Conservation (phyloP, 2,113 vertebrate genomes). For the Cygnus atratus region DNA sequence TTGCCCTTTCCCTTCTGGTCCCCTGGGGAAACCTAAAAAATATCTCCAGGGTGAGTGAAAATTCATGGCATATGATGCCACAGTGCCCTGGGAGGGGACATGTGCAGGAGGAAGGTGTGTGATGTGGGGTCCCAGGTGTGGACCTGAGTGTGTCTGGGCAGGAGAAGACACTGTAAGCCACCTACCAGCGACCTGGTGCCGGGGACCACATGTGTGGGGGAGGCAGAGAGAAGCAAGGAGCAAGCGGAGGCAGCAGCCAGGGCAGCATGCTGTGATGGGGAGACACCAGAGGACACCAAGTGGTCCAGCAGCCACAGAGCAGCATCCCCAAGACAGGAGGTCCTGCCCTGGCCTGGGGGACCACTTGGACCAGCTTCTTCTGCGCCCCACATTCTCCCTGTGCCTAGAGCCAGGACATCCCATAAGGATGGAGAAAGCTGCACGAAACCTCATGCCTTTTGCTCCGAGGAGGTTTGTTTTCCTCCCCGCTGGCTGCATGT, state of each 20-base stretch:
- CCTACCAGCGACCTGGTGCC: accelerated
- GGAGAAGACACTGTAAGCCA: accelerated
- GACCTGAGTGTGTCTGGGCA: background rate
- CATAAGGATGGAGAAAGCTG: background rate
- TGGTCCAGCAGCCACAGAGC: background rate
- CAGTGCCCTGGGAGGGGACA: background rate
- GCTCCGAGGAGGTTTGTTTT: background rate
- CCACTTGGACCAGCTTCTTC: background rate
- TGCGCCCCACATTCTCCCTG: background rate
- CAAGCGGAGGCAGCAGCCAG: background rate
- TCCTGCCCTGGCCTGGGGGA: background rate
- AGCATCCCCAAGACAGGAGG: background rate
- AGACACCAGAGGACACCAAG: background rate
- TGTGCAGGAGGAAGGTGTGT: accelerated
- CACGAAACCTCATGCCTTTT: background rate
- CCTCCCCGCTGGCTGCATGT: background rate
- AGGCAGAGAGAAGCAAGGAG: background rate
- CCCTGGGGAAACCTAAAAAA: background rate
- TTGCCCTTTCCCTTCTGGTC: background rate
- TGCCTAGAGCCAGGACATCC: background rate
- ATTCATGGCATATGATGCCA: accelerated
- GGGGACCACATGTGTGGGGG: background rate
- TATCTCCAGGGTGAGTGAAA: background rate
- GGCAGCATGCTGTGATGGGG: background rate
- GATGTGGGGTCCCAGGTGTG: background rate